These are phyloP conservation scores for Drosophila meridiana DNA, from an alignment of 2,888 invertebrate species.

Conservation along the genomic window DNA sequence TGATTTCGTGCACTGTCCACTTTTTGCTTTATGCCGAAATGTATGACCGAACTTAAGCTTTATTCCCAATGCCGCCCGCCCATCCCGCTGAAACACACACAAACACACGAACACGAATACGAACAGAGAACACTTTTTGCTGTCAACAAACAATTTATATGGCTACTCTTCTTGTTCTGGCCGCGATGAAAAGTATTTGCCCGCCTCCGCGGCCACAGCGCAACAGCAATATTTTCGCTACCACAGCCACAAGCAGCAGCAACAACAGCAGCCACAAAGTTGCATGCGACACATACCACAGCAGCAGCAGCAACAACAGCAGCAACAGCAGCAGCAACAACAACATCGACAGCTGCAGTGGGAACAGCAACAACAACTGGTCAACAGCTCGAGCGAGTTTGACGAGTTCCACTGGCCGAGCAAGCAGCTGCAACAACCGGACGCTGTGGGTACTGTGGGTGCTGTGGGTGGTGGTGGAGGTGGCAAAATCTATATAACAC, in stretches of 20 bases:
- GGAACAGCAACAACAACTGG: constrained; percentile 59
- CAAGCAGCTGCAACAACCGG: constrained; percentile 57
- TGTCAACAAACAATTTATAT: constrained; percentile 66
- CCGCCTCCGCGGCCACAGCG: constrained; percentile 67
- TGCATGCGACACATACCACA: constrained; percentile 18
- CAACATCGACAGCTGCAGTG: constrained; percentile 49
- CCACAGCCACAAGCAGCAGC: constrained; percentile 62
- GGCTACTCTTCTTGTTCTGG: constrained; percentile 46
- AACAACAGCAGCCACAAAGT: constrained; percentile 38
- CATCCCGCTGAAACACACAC: constrained; percentile 14
- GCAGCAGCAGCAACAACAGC: constrained; percentile 45
- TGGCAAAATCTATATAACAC: constrained; percentile 81
- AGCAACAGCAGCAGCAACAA: constrained; percentile 35
- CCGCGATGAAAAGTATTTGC: constrained; percentile 70
- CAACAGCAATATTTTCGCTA: constrained; percentile 81
- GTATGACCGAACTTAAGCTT: constrained; percentile 19
- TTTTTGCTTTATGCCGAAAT: constrained; percentile 36
- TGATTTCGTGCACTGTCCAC: constrained; percentile 37
- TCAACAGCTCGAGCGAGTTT: constrained; percentile 70
- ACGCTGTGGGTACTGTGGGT: constrained; percentile 9
- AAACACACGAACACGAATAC: constrained; percentile 26
- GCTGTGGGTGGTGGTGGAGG: constrained; percentile 37
- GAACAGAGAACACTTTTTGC: constrained; percentile 42
- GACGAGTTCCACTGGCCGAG: constrained; percentile 76
- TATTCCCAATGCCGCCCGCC: constrained; percentile 11